Evolutionary conservation across 1,140 invertebrate genomes (phyloP), one percentile per base, ranked within the genome.

Genomic region (Eciton burchellii): DNA sequence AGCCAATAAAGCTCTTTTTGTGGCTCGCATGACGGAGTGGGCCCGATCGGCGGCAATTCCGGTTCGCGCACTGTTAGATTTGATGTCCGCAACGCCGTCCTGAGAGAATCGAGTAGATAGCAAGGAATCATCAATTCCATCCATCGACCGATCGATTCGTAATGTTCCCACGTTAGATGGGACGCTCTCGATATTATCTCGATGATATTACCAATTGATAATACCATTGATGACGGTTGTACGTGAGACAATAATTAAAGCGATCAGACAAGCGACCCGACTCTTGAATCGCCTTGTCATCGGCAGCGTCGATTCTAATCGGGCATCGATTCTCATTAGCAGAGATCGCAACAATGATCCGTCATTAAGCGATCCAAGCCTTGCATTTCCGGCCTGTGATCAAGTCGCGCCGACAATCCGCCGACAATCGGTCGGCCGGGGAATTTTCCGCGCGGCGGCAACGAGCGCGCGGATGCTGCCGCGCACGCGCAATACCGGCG

Each of bases 1-100:
- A 89, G 74, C 85, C 90, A 93, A 93, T 93, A 92, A 92, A 92
- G 88, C 88, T 83, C 90, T 91, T 92, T 93, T 93, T 93, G 91
- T 92, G 82, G 43, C 4, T 35, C 35, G 57, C 70, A 92, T 93
- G 92, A 94, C 89, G 81, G 89, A 93, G 91, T 91, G 86, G 87
- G 85, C 81, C 85, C 77, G 60, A 74, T 84, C 70, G 82, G n/a
- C 35, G 52, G 41, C n/a, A n/a, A n/a, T 79, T 84, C 68, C 81
- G 49, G 66, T 26, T 54, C 59, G 52, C 65, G n/a, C n/a, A n/a
- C 5, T 26, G 63, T 66, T 66, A 79, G 83, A 82, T 88, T 84
- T 84, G 26, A 89, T 84, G 77, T 63, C 59, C 81, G 81, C 24
- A 59, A 74, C 76, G 57, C 35, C 21, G 0, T 19, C 3, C 5